Base-by-base conservation (phyloP, 2,797 vertebrate genomes). In the Toxotes lorentzi region DNA sequence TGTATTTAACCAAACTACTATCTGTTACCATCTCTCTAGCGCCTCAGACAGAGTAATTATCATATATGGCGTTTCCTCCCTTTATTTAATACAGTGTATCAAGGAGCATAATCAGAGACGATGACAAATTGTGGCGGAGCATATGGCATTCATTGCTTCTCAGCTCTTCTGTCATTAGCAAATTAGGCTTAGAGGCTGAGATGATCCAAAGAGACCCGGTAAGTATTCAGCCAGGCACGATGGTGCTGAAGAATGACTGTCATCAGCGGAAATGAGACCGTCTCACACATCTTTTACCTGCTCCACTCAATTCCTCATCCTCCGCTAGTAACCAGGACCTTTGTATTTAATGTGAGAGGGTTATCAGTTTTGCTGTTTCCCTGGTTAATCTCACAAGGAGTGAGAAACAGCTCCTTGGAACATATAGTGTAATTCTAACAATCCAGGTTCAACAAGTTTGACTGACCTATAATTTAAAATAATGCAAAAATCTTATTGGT, bases 131-230 rank as follows among this genome's bases (percentile, higher is more conserved):
- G 90, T 64, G 13, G 84, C 64, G 70, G 79, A 84, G 86, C 68
- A 64, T 30, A 81, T 93, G 94, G 92, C 92, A 94, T 94, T 95
- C 93, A 94, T 92, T 92, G 92, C 91, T 87, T 89, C 91, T 93
- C 91, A 71, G 89, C 89, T 89, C 88, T 91, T 76, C 73, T 86
- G 91, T 94, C 93, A 93, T 95, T 94, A 94, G 94, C 89, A 94
- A 94, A 95, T 96, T 92, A 94, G 92, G 87, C 91, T 92, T 85
- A 90, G 86, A 87, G 82, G 79, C 88, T 80, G 84, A 84, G 88
- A 91, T 82, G 83, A 93, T 91, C 89, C 76, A 60, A 86, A 84
- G 84, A 88, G 83, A 88, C 86, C 86, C 53, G n/a, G 72, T 63
- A 84, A 91, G 90, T 85, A 81, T 84, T 84, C 85, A 91, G 84